Evolutionary conservation across 2,888 invertebrate species (phyloP).

Genomic region (Orthonevra nobilis): DNA sequence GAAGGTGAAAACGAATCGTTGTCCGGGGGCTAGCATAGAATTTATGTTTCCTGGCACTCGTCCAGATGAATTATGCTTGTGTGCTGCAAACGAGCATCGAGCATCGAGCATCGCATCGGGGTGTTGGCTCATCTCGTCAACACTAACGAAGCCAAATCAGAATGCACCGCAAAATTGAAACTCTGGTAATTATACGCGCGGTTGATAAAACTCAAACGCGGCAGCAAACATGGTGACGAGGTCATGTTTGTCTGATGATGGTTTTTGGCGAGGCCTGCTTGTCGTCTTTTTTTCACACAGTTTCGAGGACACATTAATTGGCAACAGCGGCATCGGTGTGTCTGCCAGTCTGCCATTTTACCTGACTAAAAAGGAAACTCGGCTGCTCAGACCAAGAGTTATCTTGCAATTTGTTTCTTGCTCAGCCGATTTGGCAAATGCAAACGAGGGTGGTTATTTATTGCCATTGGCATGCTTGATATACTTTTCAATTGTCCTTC

Average conservation of each 20-base stretch:
- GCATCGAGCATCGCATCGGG: too few species aligned
- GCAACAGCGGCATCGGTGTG: conserved; percentile 14
- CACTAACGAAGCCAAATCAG: conserved; percentile 64
- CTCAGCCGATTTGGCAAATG: conserved; percentile 34
- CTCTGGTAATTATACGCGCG: conserved; percentile 54
- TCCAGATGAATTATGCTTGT: conserved; percentile 61
- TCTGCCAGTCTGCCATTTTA: not conserved
- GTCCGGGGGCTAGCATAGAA: conserved; percentile 50
- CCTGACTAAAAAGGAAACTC: conserved; percentile 23
- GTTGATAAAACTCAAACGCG: conserved; percentile 55
- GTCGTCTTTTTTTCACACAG: conserved; percentile 40
- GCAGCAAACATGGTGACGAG: conserved; percentile 54
- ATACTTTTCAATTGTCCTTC: conserved; percentile 51
- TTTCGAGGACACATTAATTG: conserved; percentile 51
- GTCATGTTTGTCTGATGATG: conserved; percentile 48
- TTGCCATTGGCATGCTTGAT: not conserved
- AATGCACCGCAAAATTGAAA: conserved; percentile 53
- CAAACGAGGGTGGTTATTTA: conserved; percentile 51
- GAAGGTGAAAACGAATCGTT: conserved; percentile 65
- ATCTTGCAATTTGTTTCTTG: conserved; percentile 20
- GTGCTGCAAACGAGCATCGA: too few species aligned
- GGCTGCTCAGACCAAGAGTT: too few species aligned
- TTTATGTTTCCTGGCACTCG: conserved; percentile 68
- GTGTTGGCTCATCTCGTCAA: conserved; percentile 33
- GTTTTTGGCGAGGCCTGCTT: conserved; percentile 13